Base-by-base conservation (phyloP, 1,140 invertebrate species). In the Odontomachus brunneus region DNA sequence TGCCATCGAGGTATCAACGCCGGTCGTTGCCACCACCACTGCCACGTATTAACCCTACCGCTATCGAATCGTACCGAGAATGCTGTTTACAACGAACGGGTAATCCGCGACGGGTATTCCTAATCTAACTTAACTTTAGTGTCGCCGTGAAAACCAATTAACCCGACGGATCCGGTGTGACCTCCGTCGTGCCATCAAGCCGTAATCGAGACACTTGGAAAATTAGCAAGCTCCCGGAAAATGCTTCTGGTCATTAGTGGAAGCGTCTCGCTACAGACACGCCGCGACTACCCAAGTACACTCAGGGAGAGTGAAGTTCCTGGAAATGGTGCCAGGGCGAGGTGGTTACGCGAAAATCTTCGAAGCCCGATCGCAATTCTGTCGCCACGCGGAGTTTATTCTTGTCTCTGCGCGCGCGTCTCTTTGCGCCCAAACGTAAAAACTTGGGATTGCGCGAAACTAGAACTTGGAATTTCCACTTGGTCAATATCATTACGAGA, bases 191-290 rank as follows among this genome's bases (percentile, higher is more conserved):
- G 67, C 73, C 76, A 84, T 87, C 85, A 33, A 33, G 24, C 44
- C 75, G 80, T 88, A 81, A 89, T 89, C 84, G 86, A 78, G 44
- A 71, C 80, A 80, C 84, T 88, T 83, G 74, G 86, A 88, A 88
- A 89, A 89, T 89, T 85, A 89, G 80, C 84, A 62, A 33, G 65
- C 33, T 38, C 24, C 74, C 26, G 74, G 83, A 67, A 84, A 89
- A 89, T 75, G 80, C 48, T 80, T 69, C 55, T 55, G 80, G 55
- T 89, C 86, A 75, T 88, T 89, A 88, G 62, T 57, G 83, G 17
- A 66, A 55, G 49, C 62, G 29, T 69, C 51, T 69, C 51, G 22
- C 33, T 71, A n/a, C 33, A 55, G 33, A 78, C 22, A 24, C 19
- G 38, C 71, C 38, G 3, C 33, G n/a, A n/a, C n/a, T n/a, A n/a